Evolutionary conservation across 2,888 invertebrate genomes (phyloP).

Genomic region (Galerucella calmariensis): DNA sequence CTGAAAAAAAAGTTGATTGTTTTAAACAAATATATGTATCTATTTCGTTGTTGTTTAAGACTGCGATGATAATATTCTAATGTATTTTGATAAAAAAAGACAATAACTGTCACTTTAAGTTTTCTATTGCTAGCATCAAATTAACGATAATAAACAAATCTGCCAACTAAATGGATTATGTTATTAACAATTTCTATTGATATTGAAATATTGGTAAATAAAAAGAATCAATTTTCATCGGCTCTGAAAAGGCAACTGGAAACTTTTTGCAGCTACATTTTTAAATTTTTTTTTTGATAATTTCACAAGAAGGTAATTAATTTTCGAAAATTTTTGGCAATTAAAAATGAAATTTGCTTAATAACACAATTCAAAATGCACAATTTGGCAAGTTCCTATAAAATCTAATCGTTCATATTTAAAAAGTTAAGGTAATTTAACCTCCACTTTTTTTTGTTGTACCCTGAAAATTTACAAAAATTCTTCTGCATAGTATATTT

Average conservation of each 20-base stretch:
- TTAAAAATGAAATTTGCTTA: background rate
- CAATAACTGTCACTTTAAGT: constrained; percentile 42
- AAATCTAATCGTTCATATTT: constrained; percentile 27
- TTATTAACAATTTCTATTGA: background rate
- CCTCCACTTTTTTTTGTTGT: constrained; percentile 48
- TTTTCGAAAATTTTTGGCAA: too few relatives aligned
- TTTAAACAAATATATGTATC: background rate
- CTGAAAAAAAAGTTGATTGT: background rate
- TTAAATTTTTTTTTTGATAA: too few relatives aligned
- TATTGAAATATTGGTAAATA: background rate
- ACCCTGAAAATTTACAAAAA: constrained; percentile 54
- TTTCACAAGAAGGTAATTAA: too few relatives aligned
- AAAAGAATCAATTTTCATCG: too few relatives aligned
- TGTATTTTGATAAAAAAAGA: constrained; percentile 44
- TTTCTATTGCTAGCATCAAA: constrained; percentile 13
- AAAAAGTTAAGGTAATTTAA: constrained; percentile 48
- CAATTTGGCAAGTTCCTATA: constrained; percentile 1
- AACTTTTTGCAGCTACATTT: too few relatives aligned
- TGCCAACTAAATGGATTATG: background rate
- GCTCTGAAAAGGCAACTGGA: too few relatives aligned
- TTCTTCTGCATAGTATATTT: constrained; percentile 56
- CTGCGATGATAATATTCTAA: constrained; percentile 25
- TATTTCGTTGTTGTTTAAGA: too few relatives aligned
- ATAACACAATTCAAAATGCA: background rate
- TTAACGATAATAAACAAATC: constrained; percentile 1